phyloP scores from a whole-genome alignment of 2,888 invertebrate genomes.

The Abrostola tripartita region DNA sequence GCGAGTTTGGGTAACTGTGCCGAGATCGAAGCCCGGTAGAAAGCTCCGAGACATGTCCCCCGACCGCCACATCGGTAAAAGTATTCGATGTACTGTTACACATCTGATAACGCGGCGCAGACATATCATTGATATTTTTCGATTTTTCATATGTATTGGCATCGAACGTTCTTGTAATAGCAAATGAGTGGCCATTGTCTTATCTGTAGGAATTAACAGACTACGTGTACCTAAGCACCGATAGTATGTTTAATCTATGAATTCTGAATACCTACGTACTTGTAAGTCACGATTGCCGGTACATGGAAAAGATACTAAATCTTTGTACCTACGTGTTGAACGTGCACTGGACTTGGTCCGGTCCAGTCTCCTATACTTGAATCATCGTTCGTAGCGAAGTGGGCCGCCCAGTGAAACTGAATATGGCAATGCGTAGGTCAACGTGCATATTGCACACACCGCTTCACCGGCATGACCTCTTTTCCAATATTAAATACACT shows the following conservation, averaged over 20 bases:
- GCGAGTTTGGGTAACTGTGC: constrained; percentile 71
- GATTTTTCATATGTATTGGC: constrained; percentile 64
- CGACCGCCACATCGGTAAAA: constrained; percentile 64
- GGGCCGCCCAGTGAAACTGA: constrained; percentile 57
- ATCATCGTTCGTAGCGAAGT: constrained; percentile 27
- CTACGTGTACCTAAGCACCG: constrained; percentile 58
- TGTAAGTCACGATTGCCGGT: constrained; percentile 37
- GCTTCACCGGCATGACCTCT: constrained; percentile 56
- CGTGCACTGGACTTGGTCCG: constrained; percentile 7
- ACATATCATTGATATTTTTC: constrained; percentile 78
- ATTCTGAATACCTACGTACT: constrained; percentile 29
- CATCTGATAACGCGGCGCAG: constrained; percentile 76
- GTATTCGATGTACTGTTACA: constrained; percentile 72
- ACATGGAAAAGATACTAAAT: constrained; percentile 34
- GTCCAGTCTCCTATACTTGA: constrained; percentile 17
- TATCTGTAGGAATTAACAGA: constrained; percentile 71
- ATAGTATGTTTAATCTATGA: constrained; percentile 57
- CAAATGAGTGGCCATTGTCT: constrained; percentile 72
- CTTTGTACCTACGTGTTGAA: constrained; percentile 7
- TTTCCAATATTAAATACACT: constrained; percentile 48
- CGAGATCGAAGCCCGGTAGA: constrained; percentile 68
- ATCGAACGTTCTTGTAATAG: constrained; percentile 72
- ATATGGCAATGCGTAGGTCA: constrained; percentile 67
- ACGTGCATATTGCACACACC: constrained; percentile 57
- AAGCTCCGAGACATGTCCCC: constrained; percentile 70